phyloP scores from a whole-genome alignment of 2,113 vertebrate genomes.

The Istiophorus platypterus region DNA sequence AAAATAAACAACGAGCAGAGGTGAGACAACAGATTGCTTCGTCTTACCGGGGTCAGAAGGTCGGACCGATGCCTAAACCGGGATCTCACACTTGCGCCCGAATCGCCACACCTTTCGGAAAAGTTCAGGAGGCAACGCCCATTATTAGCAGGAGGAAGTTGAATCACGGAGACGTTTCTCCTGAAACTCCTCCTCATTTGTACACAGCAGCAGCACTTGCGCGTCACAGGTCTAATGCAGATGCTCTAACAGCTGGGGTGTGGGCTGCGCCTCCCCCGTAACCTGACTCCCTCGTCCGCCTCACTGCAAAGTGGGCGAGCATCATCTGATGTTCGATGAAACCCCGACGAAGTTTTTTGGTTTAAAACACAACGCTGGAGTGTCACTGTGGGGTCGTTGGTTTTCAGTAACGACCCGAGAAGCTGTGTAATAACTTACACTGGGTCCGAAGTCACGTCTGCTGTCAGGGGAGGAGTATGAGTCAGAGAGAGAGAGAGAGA shows the following conservation, averaged over 20 bases:
- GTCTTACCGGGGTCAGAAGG: constrained; percentile 49
- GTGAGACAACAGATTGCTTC: too few species aligned
- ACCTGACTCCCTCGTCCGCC: too few species aligned
- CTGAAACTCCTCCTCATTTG: constrained; percentile 52
- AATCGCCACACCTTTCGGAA: constrained; percentile 60
- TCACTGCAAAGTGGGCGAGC: background rate
- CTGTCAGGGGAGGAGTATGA: constrained; percentile 1
- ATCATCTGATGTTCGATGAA: background rate
- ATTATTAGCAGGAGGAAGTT: constrained; percentile 14
- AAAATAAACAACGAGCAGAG: too few species aligned
- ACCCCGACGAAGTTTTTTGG: too few species aligned
- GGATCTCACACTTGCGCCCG: constrained; percentile 1
- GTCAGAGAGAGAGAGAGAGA: constrained; percentile 6
- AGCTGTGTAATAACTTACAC: background rate
- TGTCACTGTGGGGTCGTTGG: background rate
- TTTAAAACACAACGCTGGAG: background rate
- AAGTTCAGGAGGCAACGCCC: constrained; percentile 50
- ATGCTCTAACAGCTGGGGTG: too few species aligned
- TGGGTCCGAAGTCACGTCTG: constrained; percentile 28
- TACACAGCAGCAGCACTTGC: background rate
- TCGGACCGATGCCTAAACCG: background rate
- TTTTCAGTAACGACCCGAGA: background rate
- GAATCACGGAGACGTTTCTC: constrained; percentile 23
- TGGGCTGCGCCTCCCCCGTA: too few species aligned
- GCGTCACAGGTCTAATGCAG: too few species aligned